Evolutionary conservation across 1,140 invertebrate species (phyloP), one percentile per base, ranked within the genome.

Genomic region (Sycophila sp.): DNA sequence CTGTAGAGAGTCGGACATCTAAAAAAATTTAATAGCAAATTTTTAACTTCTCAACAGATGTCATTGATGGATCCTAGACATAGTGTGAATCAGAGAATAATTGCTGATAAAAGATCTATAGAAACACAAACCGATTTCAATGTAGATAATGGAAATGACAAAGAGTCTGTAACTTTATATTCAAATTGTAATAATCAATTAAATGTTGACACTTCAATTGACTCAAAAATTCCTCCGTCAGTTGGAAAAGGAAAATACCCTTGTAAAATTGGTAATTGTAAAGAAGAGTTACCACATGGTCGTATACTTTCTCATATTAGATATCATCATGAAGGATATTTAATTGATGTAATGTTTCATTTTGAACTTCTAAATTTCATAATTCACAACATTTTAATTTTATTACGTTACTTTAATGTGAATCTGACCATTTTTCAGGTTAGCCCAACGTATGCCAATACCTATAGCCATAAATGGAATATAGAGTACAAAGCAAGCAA

Each of bases 221-320:
- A 22, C 6, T 22, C 2, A 8, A 58, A 38, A 26, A 10, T 38
- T 38, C 17, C 71, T 2, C 72, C 77, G 38, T 69, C 15, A 60
- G 42, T 72, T 49, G 77, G 73, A 7, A 78, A 77, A 38, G 79
- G 80, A 19, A 7, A 8, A 13, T 83, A 77, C 71, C 77, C 77
- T 8, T 83, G 77, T 56, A 63, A 58, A n/a, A 73, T 81, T 15
- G 75, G 65, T 6, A 28, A 63, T 1, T 83, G 82, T 30, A 55
- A 5, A 0, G 13, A 49, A 17, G 40, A 75, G 36, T 38, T 70
- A 1, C 40, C 71, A 1, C 73, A 76, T 65, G 71, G 74, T 19
- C 19, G 67, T 28, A 78, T 84, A 56, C 66, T 82, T 1, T 26
- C 72, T 0, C 81, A 83, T 13, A 59, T 82, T n/a, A 73, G 65